Base-by-base conservation (phyloP, 2,797 vertebrate species). In the Myotis planiceps region DNA sequence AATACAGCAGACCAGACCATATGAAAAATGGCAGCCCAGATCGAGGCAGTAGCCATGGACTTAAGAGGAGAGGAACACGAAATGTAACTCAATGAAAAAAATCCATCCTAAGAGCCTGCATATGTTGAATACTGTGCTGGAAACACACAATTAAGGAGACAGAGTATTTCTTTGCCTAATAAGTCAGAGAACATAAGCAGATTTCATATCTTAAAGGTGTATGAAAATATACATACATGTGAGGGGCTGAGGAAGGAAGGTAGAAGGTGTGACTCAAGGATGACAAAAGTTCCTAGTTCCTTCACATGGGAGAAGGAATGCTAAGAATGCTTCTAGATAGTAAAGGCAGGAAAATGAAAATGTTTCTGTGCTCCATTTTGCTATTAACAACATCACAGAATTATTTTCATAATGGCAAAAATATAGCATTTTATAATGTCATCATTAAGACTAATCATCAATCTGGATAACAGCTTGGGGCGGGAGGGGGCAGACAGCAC, bases 361-460 rank as follows among this genome's bases (percentile, higher is more conserved):
- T 34, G 23, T 78, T 27, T 47, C 58, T 84, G 58, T n/a, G 63
- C 16, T 89, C 81, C 55, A 76, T 34, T 91, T 53, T 78, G 19
- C 14, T 69, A 45, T 55, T 27, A 74, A 55, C 27, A 78, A 39
- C 45, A 78, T 88, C 49, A 74, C 13, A 58, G 15, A 78, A 71
- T 37, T 68, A 78, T 49, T 72, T 82, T 45, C 90, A 83, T 19
- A 29, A 58, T 47, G 29, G 74, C 55, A 83, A 65, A 79, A 87
- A 83, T 3, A 39, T 2, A 80, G 25, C 34, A 78, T 51, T 49
- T 65, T 75, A 69, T 25, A 81, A 58, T 37, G 60, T 75, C 68
- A 76, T 94, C 58, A 55, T 29, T 80, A 39, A 94, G 45, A 96
- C 19, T 88, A 68, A 83, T 71, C 60, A 79, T n/a, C 19, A 32